phyloP scores from a whole-genome alignment of 1,140 invertebrate genomes.

The Drosophila tsacasi region DNA sequence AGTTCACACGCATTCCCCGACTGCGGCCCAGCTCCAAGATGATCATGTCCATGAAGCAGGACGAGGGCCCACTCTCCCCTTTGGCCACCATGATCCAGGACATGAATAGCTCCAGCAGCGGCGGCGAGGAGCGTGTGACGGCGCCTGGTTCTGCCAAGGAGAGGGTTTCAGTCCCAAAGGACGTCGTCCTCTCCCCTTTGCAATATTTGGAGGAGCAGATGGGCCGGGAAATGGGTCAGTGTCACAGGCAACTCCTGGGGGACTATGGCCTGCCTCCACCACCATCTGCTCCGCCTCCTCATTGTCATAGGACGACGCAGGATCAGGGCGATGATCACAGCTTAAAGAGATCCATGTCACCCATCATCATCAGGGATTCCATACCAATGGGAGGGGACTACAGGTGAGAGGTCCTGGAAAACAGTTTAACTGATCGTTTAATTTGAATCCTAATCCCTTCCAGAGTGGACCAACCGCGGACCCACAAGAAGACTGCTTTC shows the following conservation, averaged over 20 bases:
- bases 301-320: conserved; percentile 9
- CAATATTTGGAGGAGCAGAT: conserved; percentile 71
- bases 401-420: conserved; percentile 48
- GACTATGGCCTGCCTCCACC: conserved; percentile 52
- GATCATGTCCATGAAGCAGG: conserved; percentile 81
- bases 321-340: conserved; percentile 24
- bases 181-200: conserved; percentile 67
- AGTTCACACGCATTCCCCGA: conserved; percentile 80
- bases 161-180: conserved; percentile 30
- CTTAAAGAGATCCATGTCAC: conserved; percentile 63
- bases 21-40: conserved; percentile 82
- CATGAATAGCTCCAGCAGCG: conserved; percentile 80
- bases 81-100: conserved; percentile 81
- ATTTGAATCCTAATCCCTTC: not conserved
- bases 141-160: conserved; percentile 21
- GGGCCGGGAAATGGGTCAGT: conserved; percentile 21
- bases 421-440: not conserved
- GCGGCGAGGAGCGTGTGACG: conserved; percentile 64
- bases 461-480: conserved; percentile 84
- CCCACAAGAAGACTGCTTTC: conserved; percentile 86
- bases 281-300: conserved; percentile 54
- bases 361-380: conserved; percentile 74
- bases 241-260: conserved; percentile 32
- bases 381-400: conserved; percentile 77
- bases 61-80: conserved; percentile 74